A percentile compares a stretch with the other conserved stretches of the same genome.
Evolutionary conservation across 1,140 invertebrate genomes (phyloP).

Genomic region (Teleopsis dalmanni): DNA sequence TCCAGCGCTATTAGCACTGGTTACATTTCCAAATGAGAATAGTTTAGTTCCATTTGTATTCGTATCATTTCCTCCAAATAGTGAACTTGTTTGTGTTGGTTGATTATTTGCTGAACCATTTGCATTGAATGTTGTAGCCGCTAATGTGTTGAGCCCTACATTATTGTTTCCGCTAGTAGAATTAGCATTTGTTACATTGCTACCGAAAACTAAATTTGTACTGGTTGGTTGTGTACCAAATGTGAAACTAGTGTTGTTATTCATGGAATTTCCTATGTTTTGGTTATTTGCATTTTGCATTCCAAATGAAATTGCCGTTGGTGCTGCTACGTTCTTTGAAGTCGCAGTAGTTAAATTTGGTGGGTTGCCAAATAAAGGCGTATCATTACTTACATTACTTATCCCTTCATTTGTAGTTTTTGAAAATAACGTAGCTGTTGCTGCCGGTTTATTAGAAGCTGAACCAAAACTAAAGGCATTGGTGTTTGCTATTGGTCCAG

Average conservation of each 20-base stretch:
- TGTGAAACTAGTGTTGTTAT: neutral
- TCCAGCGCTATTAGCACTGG: too few relatives aligned
- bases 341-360: neutral
- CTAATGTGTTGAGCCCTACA: neutral
- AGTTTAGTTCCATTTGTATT: too few relatives aligned
- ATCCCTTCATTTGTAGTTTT: constrained; percentile 12
- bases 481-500: neutral
- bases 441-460: neutral
- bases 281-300: neutral
- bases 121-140: neutral
- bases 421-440: constrained; percentile 14
- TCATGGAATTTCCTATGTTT: neutral
- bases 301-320: constrained; percentile 2
- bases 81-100: too few relatives aligned
- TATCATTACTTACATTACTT: neutral
- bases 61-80: too few relatives aligned
- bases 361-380: constrained; percentile 1
- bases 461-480: constrained; percentile 4
- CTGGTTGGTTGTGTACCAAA: neutral
- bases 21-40: too few relatives aligned
- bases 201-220: neutral
- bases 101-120: too few relatives aligned
- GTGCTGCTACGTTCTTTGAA: neutral
- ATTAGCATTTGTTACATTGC: constrained; percentile 2
- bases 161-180: neutral